A percentile compares a stretch with the other conserved stretches of the same genome.
phyloP scores from a whole-genome alignment of 1,140 invertebrate species.

The Musca vetustissima region DNA sequence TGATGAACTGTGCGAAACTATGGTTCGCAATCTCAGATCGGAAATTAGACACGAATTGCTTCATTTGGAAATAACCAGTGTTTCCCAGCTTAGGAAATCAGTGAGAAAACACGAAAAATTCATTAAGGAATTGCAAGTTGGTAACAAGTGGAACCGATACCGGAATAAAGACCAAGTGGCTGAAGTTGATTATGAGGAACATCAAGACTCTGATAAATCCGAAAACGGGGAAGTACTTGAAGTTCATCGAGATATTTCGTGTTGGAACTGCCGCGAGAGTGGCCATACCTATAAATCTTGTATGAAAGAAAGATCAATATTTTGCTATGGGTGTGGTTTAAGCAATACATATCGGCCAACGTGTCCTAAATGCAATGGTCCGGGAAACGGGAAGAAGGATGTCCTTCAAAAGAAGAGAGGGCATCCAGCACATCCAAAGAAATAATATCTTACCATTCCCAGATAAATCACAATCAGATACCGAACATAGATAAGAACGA shows the following conservation, averaged over 20 bases:
- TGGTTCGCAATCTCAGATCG: not conserved
- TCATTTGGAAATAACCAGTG: constrained; percentile 1
- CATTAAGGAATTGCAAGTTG: not conserved
- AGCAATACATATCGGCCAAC: not conserved
- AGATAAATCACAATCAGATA: not conserved
- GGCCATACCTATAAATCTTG: not conserved
- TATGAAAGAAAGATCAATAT: not conserved
- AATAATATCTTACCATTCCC: no score
- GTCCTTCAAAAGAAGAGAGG: not conserved
- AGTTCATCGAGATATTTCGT: not conserved
- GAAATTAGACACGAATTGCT: constrained; percentile 1
- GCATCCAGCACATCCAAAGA: not conserved
- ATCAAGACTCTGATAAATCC: not conserved
- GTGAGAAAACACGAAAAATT: not conserved
- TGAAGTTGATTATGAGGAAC: not conserved
- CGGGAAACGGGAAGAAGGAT: constrained; percentile 1
- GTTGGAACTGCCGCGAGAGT: not conserved
- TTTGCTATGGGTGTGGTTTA: not conserved
- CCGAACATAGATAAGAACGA: not conserved
- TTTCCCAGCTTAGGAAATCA: not conserved
- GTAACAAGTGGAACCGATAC: not conserved
- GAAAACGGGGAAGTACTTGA: not conserved
- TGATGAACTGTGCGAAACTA: not conserved
- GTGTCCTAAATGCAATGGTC: not conserved
- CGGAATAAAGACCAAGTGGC: not conserved